Evolutionary conservation across 2,797 vertebrate species (phyloP).

Genomic region (Lacerta viridis): DNA sequence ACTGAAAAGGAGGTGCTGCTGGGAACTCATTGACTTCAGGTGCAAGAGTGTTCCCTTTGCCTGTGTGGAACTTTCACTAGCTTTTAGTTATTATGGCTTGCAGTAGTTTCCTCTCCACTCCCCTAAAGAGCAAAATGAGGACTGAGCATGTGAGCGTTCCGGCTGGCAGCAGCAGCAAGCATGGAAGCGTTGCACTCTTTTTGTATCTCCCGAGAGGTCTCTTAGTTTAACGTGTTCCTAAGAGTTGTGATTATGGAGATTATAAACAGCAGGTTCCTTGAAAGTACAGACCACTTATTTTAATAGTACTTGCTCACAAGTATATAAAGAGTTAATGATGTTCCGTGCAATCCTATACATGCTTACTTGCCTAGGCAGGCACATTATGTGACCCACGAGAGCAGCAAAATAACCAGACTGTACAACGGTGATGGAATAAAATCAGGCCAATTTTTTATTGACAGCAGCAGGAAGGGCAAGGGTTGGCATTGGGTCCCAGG

Average conservation of each 20-base stretch:
- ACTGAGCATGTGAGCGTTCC: neutral
- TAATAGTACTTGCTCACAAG: neutral
- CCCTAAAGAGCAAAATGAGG: neutral
- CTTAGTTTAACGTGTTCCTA: neutral
- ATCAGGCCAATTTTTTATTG: too few relatives aligned
- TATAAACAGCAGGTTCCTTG: neutral
- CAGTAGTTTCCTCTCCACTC: neutral
- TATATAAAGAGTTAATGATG: neutral
- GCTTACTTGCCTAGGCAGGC: neutral
- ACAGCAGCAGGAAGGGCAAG: too few relatives aligned
- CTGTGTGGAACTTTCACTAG: slow-evolving; percentile 4
- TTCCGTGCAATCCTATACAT: neutral
- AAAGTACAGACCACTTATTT: neutral
- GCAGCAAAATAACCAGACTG: too few relatives aligned
- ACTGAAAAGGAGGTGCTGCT: neutral
- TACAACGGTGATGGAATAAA: too few relatives aligned
- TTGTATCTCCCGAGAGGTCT: neutral
- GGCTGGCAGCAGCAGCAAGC: neutral
- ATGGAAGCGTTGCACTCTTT: neutral
- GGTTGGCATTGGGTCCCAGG: too few relatives aligned
- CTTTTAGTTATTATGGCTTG: neutral
- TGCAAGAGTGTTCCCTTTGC: neutral
- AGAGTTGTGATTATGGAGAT: neutral
- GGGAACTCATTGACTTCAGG: slow-evolving; percentile 8
- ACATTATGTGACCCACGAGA: too few relatives aligned